phyloP scores from a whole-genome alignment of 2,113 vertebrate species.

The Hiodon alosoides region DNA sequence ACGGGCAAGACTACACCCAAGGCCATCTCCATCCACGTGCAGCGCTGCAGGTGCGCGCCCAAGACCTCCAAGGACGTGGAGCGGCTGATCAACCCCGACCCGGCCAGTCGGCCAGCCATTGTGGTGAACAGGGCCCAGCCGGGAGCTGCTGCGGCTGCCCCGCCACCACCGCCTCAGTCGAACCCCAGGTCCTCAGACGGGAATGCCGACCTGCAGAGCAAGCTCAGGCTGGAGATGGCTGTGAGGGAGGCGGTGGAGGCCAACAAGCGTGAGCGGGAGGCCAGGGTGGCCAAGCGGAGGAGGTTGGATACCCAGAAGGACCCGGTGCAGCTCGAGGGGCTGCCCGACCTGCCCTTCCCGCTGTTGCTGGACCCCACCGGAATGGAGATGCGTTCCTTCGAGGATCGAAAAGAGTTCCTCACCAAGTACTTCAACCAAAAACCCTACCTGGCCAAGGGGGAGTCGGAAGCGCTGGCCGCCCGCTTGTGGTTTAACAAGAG shows the following conservation, averaged over 20 bases:
- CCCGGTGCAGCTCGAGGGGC: constrained; percentile 25
- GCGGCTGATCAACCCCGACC: constrained; percentile 38
- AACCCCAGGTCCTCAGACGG: constrained; percentile 17
- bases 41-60: constrained; percentile 83
- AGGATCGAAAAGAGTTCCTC: constrained; percentile 79
- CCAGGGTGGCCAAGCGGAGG: constrained; percentile 62
- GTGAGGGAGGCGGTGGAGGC: constrained; percentile 55
- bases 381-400: constrained; percentile 58
- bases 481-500: constrained; percentile 70
- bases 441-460: constrained; percentile 78
- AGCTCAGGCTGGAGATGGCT: constrained; percentile 57
- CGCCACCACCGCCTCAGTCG: constrained; percentile 37
- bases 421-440: constrained; percentile 82
- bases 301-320: constrained; percentile 58
- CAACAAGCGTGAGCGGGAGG: constrained; percentile 60
- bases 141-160: constrained; percentile 35
- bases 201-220: constrained; percentile 46
- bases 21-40: constrained; percentile 84
- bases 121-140: constrained; percentile 7
- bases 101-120: constrained; percentile 25
- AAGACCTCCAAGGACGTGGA: constrained; percentile 60
- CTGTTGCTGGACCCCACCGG: constrained; percentile 70
- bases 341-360: constrained; percentile 49
- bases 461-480: constrained; percentile 72
- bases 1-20: constrained; percentile 87